Base-by-base conservation (phyloP, 2,888 invertebrate genomes). In the Lycocerus yunnanus region DNA sequence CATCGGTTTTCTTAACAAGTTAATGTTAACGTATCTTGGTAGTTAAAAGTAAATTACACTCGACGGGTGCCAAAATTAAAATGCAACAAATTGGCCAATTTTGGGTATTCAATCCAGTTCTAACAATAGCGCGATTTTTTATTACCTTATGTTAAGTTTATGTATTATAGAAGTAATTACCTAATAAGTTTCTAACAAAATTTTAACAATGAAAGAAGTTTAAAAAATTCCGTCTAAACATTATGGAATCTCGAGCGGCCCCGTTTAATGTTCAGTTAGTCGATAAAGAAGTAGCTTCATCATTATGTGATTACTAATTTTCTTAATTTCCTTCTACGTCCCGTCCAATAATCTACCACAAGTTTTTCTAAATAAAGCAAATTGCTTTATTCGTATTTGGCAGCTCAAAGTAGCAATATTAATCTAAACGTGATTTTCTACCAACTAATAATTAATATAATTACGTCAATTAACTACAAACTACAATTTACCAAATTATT, bases 301-400 rank as follows among this genome's bases (percentile, higher is more conserved):
- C 43, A 67, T 72, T 72, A 67, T 68, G 14, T 60, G 18, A 72
- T 72, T 72, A 67, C 43, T 43, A 66, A 68, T 18, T 43, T 68
- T 59, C 43, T 60, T 20, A 59, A 68, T 21, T 43, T 43, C 68
- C 65, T 73, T 43, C 69, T 66, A 65, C 73, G 66, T 68, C 66
- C 73, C 73, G 69, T 73, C 68, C 68, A 73, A 73, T 27, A 69
- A 73, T 73, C 66, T 66, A 73, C 68, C 68, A 69, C 58, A 13
- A 69, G 69, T 69, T 69, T 43, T 72, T 60, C 66, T 73, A 73
- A 73, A 66, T 73, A 66, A 65, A 66, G 73, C 68, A 73, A 73
- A 73, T 73, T 69, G 73, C 73, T 73, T 73, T 66, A 69, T 73
- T 43, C 69, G 16, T 69, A 73, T 73, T 73, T 73, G 68, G 69